Conservation (phyloP, 2,797 vertebrate genomes). For the Pristis pectinata region DNA sequence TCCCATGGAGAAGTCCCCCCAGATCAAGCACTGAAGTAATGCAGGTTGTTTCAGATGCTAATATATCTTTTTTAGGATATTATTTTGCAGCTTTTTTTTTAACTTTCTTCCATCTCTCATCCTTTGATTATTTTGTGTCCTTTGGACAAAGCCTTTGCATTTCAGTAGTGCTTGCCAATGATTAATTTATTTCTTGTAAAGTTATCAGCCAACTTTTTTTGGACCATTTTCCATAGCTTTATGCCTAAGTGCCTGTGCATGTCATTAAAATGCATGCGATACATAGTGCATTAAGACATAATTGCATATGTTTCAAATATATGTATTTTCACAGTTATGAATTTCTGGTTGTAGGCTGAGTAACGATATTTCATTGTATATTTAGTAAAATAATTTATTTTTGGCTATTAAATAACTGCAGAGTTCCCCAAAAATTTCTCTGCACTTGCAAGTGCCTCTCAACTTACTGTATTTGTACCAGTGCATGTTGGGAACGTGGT, state of each 20-base stretch:
- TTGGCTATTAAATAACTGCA: neutral
- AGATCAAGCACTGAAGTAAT: slow-evolving; percentile 91
- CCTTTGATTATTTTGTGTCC: neutral
- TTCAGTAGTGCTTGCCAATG: neutral
- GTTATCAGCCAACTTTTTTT: neutral
- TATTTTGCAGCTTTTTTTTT: slow-evolving; percentile 50
- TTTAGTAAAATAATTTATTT: slow-evolving; percentile 4
- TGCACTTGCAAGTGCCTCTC: neutral
- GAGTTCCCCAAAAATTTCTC: neutral
- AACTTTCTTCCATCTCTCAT: slow-evolving; percentile 49
- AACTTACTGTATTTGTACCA: neutral
- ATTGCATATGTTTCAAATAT: neutral
- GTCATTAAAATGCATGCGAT: neutral
- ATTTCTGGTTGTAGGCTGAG: neutral
- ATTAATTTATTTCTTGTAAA: slow-evolving; percentile 11
- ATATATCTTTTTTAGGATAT: slow-evolving; percentile 45
- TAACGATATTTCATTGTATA: slow-evolving; percentile 5
- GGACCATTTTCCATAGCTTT: neutral
- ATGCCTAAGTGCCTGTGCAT: slow-evolving; percentile 19
- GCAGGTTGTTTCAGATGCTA: slow-evolving; percentile 82
- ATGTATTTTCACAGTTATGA: neutral
- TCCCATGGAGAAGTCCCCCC: slow-evolving; percentile 97
- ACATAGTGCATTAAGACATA: neutral
- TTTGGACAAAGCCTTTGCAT: neutral
- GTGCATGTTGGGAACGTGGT: neutral